Percentiles rank a stretch among this genome's conserved stretches.
Evolutionary conservation across 2,888 invertebrate genomes (phyloP).

Genomic region (Amphimallon solstitiale): DNA sequence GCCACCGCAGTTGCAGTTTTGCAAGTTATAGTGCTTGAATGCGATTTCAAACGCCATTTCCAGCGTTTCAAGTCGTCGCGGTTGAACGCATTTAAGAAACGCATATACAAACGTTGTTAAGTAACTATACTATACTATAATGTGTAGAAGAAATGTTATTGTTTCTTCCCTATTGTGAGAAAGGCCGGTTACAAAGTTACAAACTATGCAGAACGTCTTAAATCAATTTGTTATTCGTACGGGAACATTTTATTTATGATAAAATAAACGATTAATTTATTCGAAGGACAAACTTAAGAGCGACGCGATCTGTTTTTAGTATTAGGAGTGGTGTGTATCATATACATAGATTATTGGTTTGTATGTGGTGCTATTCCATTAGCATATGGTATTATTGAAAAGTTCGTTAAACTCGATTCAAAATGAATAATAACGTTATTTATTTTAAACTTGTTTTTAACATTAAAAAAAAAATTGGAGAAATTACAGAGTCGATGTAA

Average conservation of each 20-base stretch:
- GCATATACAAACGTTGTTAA: slow-evolving; percentile 7
- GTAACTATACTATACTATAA: neutral
- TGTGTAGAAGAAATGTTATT: neutral
- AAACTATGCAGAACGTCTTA: too few relatives aligned
- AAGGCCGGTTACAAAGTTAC: too few relatives aligned
- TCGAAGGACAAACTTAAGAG: slow-evolving; percentile 21
- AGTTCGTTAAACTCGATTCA: slow-evolving; percentile 25
- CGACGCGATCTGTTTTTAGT: slow-evolving; percentile 26
- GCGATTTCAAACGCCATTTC: slow-evolving; percentile 10
- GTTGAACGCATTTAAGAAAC: slow-evolving; percentile 23
- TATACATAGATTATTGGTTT: slow-evolving; percentile 30
- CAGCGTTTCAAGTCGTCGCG: neutral
- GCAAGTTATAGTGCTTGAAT: slow-evolving; percentile 26
- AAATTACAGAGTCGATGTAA: too few relatives aligned
- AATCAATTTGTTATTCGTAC: neutral
- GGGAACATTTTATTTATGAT: neutral
- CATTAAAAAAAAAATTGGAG: neutral
- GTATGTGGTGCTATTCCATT: slow-evolving; percentile 9
- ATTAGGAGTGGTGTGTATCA: slow-evolving; percentile 19
- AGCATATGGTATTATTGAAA: slow-evolving; percentile 27
- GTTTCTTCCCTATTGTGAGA: neutral
- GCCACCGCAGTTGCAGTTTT: slow-evolving; percentile 26
- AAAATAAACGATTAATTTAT: slow-evolving; percentile 19
- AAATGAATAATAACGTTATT: slow-evolving; percentile 5
- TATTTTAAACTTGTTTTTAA: slow-evolving; percentile 1